phyloP scores from a whole-genome alignment of 2,797 vertebrate genomes.

The Spea hammondii region DNA sequence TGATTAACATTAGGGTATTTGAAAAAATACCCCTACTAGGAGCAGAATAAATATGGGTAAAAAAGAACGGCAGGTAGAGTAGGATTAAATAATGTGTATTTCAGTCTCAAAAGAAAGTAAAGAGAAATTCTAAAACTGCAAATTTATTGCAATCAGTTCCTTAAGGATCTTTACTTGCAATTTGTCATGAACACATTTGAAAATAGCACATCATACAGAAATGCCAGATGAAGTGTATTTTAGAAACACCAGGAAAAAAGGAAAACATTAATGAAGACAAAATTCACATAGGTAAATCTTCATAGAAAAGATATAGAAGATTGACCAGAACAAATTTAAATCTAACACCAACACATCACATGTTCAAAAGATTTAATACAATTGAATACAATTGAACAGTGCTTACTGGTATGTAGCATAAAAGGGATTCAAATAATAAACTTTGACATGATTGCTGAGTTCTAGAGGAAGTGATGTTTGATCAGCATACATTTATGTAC shows the following conservation, averaged over 20 bases:
- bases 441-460: no score
- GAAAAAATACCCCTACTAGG: no score
- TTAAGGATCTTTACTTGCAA: conserved; percentile 16
- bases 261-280: conserved; percentile 8
- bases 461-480: no score
- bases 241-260: neutral
- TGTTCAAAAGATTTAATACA: no score
- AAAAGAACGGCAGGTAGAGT: neutral
- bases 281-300: conserved; percentile 5
- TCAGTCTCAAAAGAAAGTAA: conserved; percentile 13
- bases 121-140: conserved; percentile 14
- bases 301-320: neutral
- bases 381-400: no score
- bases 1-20: no score
- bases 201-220: neutral
- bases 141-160: conserved; percentile 16
- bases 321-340: neutral
- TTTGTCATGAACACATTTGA: conserved; percentile 27
- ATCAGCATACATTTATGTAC: no score
- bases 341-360: neutral
- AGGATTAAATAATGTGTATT: neutral
- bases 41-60: neutral
- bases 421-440: no score
- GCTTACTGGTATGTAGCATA: no score
- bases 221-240: conserved; percentile 10